These are phyloP conservation scores for Heliconius nattereri DNA, from an alignment of 1,140 invertebrate genomes.

Conservation along the genomic window DNA sequence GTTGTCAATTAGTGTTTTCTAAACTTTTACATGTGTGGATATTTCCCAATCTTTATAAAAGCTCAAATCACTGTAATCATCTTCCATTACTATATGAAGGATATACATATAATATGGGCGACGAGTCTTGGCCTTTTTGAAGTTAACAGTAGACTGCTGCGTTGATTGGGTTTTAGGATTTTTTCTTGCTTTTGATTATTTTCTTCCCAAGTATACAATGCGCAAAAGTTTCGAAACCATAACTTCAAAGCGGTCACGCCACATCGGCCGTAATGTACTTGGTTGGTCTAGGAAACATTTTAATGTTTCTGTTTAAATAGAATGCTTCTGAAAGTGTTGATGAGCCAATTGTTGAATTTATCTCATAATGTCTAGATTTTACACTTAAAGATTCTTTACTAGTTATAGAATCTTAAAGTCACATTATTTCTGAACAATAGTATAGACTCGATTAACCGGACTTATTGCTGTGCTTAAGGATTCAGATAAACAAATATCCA, in stretches of 20 bases:
- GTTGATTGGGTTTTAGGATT: no score
- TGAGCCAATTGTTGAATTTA: neutral
- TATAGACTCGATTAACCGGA: neutral
- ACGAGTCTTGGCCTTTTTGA: no score
- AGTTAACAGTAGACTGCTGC: neutral
- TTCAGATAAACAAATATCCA: no score
- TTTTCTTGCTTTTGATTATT: no score
- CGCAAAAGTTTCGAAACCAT: no score
- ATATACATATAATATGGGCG: neutral
- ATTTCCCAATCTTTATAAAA: constrained; percentile 2
- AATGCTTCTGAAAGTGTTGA: neutral
- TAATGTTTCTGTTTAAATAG: neutral
- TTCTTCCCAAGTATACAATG: no score
- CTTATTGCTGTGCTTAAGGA: no score
- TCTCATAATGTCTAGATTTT: neutral
- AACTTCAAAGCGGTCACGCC: no score
- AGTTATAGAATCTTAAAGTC: neutral
- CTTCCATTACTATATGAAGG: constrained; percentile 30
- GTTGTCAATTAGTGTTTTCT: constrained; percentile 59
- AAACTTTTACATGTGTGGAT: constrained; percentile 51
- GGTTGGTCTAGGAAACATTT: neutral
- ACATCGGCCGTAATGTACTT: neutral
- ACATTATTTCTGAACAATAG: neutral
- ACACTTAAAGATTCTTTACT: neutral
- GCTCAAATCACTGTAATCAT: constrained; percentile 36